Percentiles rank a stretch among this genome's conserved stretches.
Evolutionary conservation across 2,797 vertebrate genomes (phyloP).

Genomic region (Arremon aurantiirostris): DNA sequence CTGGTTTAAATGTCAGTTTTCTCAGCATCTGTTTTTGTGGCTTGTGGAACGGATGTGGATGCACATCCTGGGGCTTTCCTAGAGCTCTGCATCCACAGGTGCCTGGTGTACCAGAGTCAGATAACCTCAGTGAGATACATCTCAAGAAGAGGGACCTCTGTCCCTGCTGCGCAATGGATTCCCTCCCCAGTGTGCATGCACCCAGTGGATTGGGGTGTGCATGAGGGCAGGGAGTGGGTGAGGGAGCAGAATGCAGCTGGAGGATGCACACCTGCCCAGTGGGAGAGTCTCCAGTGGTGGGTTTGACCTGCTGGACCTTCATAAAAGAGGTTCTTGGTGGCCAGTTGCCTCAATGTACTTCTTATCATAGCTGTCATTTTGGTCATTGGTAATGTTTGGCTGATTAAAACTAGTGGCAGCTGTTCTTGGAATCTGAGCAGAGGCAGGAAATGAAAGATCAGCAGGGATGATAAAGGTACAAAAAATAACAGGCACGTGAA

Average conservation of each 20-base stretch:
- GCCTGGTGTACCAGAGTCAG: background rate
- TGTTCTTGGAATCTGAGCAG: background rate
- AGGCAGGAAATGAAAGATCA: background rate
- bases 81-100: background rate
- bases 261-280: rapidly evolving
- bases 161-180: background rate
- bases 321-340: background rate
- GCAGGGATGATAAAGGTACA: background rate
- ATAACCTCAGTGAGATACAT: background rate
- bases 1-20: background rate
- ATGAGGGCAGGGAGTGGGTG: background rate
- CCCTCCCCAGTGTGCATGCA: rapidly evolving
- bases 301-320: background rate
- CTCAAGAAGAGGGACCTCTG: background rate
- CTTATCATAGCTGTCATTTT: background rate
- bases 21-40: background rate
- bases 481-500: background rate
- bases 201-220: background rate
- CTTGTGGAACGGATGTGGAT: rapidly evolving
- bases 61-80: background rate
- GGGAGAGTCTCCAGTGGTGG: background rate
- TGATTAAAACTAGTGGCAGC: background rate
- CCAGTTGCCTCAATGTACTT: rapidly evolving
- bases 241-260: background rate
- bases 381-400: background rate